A percentile compares a stretch with the other conserved stretches of the same genome.
These are phyloP conservation scores for Drosophila grimshawi DNA, from an alignment of 1,140 invertebrate species.

Conservation along the genomic window DNA sequence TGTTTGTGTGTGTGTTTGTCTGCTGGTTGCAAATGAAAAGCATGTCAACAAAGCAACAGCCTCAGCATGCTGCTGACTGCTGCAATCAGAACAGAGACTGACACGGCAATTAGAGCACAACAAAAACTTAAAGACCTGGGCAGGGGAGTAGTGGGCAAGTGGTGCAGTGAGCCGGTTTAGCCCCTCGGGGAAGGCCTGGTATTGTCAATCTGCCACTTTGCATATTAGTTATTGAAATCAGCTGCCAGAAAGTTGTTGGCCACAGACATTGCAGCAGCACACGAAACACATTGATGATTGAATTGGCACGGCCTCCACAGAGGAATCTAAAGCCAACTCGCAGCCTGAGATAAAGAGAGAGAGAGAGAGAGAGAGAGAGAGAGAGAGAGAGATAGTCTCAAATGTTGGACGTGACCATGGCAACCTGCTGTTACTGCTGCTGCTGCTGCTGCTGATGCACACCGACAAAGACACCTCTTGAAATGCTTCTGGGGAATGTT, in stretches of 20 bases:
- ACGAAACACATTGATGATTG: constrained; percentile 66
- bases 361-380: constrained; percentile 27
- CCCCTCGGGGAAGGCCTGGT: constrained; percentile 19
- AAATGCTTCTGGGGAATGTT: constrained; percentile 71
- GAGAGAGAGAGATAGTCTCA: constrained; percentile 32
- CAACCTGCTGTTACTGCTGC: constrained; percentile 53
- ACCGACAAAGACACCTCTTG: constrained; percentile 49
- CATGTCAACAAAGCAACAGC: constrained; percentile 64
- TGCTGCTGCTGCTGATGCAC: not conserved
- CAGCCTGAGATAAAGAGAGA: not conserved
- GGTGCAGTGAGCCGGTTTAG: not conserved
- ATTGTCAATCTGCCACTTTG: constrained; percentile 61
- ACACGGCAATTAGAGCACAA: constrained; percentile 77
- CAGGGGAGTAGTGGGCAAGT: not conserved
- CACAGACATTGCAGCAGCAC: constrained; percentile 52
- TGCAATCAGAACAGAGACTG: constrained; percentile 66
- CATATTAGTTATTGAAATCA: constrained; percentile 83
- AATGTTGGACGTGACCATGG: constrained; percentile 74
- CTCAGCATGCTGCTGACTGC: constrained; percentile 25
- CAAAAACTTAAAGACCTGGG: constrained; percentile 37
- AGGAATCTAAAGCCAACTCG: constrained; percentile 35
- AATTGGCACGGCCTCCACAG: constrained; percentile 60
- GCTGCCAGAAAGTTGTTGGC: constrained; percentile 76
- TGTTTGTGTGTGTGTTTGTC: constrained; percentile 14
- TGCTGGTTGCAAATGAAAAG: constrained; percentile 48